Evolutionary conservation across 2,113 vertebrate genomes (phyloP).

Genomic region (Hypocryptadius cinnamomeus): DNA sequence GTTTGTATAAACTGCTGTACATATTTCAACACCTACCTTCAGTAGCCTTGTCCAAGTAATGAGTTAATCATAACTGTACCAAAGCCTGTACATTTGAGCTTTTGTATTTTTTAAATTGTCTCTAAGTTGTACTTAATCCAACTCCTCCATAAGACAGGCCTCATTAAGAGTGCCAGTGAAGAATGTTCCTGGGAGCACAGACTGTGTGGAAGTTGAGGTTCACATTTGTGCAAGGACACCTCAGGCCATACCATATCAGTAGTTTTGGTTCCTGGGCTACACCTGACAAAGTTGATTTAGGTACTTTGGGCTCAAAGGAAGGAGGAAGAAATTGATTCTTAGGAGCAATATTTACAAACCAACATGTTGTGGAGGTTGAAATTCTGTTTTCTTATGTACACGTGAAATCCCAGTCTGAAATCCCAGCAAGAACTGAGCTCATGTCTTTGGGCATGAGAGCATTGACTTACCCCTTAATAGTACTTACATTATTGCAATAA

Average conservation of each 20-base stretch:
- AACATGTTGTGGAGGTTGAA: fast-evolving
- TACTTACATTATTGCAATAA: neutral
- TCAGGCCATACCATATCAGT: neutral
- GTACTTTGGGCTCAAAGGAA: neutral
- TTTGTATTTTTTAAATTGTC: neutral
- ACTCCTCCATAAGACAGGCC: neutral
- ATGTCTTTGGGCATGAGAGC: neutral
- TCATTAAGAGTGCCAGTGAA: neutral
- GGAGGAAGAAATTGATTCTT: neutral
- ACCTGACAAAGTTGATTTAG: neutral
- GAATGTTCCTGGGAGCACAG: neutral
- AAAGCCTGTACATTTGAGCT: neutral
- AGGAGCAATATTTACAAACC: neutral
- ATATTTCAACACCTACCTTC: neutral
- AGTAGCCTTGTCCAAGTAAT: neutral
- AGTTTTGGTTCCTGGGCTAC: neutral
- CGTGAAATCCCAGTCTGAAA: neutral
- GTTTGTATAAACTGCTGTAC: neutral
- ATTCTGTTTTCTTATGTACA: neutral
- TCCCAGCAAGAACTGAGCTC: neutral
- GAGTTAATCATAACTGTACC: neutral
- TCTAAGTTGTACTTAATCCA: neutral
- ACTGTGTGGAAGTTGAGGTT: neutral
- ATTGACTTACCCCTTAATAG: neutral
- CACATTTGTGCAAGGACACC: neutral